A percentile compares a stretch with the other conserved stretches of the same genome.
Conservation (phyloP, 2,113 vertebrate genomes). For the Nesoenas mayeri region DNA sequence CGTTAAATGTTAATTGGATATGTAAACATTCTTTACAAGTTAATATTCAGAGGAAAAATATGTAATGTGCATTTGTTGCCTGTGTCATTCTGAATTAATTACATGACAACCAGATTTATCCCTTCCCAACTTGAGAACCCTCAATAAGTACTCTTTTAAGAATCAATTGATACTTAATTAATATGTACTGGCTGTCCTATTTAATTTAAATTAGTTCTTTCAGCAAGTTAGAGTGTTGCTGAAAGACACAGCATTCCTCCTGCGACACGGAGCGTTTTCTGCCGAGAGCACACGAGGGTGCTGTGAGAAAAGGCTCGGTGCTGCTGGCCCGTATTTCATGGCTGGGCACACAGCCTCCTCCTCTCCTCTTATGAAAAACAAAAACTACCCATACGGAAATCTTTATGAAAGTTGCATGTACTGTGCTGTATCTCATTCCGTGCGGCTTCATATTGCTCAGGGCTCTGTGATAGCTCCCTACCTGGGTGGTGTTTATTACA, state of each 20-base stretch:
- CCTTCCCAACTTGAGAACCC: conserved; percentile 65
- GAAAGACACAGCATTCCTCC: not conserved
- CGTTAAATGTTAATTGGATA: conserved; percentile 72
- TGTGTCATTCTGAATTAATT: conserved; percentile 71
- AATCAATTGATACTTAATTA: conserved; percentile 77
- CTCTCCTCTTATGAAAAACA: not conserved
- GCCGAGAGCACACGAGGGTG: conserved; percentile 60
- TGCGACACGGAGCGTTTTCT: not conserved
- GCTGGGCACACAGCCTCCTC: not conserved
- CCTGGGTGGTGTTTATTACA: not conserved
- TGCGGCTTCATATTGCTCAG: not conserved
- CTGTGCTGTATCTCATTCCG: not conserved
- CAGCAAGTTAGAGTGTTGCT: not conserved
- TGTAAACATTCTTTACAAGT: conserved; percentile 72
- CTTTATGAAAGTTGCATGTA: conserved; percentile 1
- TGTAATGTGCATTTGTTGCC: conserved; percentile 51
- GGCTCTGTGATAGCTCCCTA: not conserved
- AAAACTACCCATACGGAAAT: not conserved
- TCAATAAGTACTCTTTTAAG: conserved; percentile 73
- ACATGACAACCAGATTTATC: conserved; percentile 66
- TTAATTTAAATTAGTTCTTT: conserved; percentile 71
- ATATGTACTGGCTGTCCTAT: conserved; percentile 65
- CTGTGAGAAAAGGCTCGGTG: conserved; percentile 56
- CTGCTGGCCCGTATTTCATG: not conserved
- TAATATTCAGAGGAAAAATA: conserved; percentile 65